Base-by-base conservation (phyloP, 1,140 invertebrate genomes). In the Drosophila obscura region DNA sequence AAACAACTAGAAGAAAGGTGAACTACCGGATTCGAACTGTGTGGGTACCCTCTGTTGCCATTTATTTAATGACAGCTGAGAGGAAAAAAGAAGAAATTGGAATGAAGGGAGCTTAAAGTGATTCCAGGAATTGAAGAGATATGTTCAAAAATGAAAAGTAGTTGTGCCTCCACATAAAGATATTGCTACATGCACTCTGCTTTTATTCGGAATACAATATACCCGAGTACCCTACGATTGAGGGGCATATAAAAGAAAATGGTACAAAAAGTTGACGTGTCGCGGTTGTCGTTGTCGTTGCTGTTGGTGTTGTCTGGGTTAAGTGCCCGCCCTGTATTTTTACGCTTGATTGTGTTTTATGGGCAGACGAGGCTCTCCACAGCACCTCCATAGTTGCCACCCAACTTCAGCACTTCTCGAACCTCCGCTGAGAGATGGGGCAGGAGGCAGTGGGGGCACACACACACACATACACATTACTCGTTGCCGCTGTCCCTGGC, bases 321-420 rank as follows among this genome's bases (percentile, higher is more conserved):
- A 87, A 88, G 82, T 82, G 83, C 66, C 83, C 71, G 71, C 75
- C 74, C 83, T 75, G 71, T 77, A 87, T 82, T 87, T 83, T 88
- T 77, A 88, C 80, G 83, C 80, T 89, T 88, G 84, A 88, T 88
- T 88, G 84, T 88, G 84, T 88, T 88, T 88, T 88, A 88, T 88
- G 79, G 72, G 75, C 75, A 73, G 57, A 73, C 73, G 77, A 68
- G 55, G 71, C 45, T 51, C 43, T 59, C 50, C 46, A 39, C 13
- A 43, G 22, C 35, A 31, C 44, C n/a, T 11, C 44, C 31, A 11
- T 13, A 13, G 35, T 39, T 11, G 9, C 35, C 52, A 22, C 13
- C 51, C 22, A 69, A 41, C 48, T n/a, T 44, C 39, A 19, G 24
- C 52, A 26, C 8, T 35, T 15, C 26, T 4, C 35, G 16, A 11